Evolutionary conservation across 2,797 vertebrate species (phyloP).

Genomic region (Halcyon badia): DNA sequence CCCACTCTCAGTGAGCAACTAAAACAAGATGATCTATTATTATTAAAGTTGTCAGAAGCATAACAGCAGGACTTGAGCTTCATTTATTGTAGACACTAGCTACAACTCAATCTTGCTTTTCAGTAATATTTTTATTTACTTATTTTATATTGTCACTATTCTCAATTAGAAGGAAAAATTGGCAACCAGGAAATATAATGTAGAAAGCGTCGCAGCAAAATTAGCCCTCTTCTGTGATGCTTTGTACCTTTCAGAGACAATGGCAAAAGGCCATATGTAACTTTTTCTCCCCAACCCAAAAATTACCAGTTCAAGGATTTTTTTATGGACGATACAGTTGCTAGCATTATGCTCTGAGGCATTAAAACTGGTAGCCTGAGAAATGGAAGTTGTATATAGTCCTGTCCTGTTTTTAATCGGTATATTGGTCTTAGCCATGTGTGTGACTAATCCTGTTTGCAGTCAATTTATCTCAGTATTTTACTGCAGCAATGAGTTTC

Average conservation of each 20-base stretch:
- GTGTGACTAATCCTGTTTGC: constrained; percentile 42
- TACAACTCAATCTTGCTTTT: constrained; percentile 50
- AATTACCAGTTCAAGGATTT: neutral
- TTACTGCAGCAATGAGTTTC: constrained; percentile 54
- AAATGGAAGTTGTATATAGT: neutral
- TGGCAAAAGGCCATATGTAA: neutral
- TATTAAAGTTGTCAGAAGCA: constrained; percentile 26
- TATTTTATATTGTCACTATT: constrained; percentile 41
- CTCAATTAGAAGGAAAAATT: constrained; percentile 34
- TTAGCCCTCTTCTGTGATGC: neutral
- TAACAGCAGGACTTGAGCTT: constrained; percentile 23
- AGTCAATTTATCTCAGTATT: constrained; percentile 38
- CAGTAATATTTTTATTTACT: constrained; percentile 43
- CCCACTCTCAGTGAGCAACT: constrained; percentile 48
- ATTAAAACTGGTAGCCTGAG: neutral
- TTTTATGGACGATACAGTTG: neutral
- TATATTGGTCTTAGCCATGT: neutral
- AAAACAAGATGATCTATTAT: constrained; percentile 69
- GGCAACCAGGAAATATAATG: neutral
- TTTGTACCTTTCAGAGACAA: neutral
- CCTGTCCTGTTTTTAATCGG: neutral
- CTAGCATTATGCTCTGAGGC: neutral
- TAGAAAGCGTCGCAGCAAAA: constrained; percentile 3
- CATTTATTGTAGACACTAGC: constrained; percentile 27
- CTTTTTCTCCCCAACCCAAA: neutral